Percentiles rank a stretch among this genome's conserved stretches.
Conservation (phyloP, 1,140 invertebrate genomes). For the Cardiocondyla obscurior region DNA sequence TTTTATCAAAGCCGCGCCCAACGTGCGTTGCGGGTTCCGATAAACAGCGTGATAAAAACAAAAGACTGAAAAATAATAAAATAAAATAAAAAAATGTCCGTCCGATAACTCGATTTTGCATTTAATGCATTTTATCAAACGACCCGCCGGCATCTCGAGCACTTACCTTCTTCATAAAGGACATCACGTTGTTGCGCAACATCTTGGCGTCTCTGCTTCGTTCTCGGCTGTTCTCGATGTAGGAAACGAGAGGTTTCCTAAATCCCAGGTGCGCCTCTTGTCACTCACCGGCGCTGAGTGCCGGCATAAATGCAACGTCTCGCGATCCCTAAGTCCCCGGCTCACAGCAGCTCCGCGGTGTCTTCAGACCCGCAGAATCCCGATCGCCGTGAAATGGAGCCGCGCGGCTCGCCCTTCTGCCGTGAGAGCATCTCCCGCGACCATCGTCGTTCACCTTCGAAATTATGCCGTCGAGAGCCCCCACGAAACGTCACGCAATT, state of each 20-base stretch:
- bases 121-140: not conserved
- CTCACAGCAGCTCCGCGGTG: constrained; percentile 26
- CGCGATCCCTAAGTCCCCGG: not conserved
- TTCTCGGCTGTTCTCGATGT: constrained; percentile 27
- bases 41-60: not conserved
- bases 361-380: constrained; percentile 11
- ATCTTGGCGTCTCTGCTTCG: constrained; percentile 48
- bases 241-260: constrained; percentile 55
- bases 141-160: not conserved
- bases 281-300: constrained; percentile 60
- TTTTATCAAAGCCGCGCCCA: not conserved
- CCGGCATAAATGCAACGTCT: constrained; percentile 68
- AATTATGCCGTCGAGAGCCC: too few relatives aligned
- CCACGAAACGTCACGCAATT: too few relatives aligned
- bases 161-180: constrained; percentile 93
- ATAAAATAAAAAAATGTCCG: not conserved
- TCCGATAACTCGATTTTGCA: not conserved
- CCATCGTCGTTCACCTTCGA: not conserved
- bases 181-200: constrained; percentile 85
- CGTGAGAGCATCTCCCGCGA: constrained; percentile 64
- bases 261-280: constrained; percentile 59
- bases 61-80: too few relatives aligned
- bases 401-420: constrained; percentile 62
- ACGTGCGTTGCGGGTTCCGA: not conserved
- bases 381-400: constrained; percentile 50